Evolutionary conservation across 2,113 vertebrate genomes (phyloP).

Genomic region (Pseudonaja textilis): DNA sequence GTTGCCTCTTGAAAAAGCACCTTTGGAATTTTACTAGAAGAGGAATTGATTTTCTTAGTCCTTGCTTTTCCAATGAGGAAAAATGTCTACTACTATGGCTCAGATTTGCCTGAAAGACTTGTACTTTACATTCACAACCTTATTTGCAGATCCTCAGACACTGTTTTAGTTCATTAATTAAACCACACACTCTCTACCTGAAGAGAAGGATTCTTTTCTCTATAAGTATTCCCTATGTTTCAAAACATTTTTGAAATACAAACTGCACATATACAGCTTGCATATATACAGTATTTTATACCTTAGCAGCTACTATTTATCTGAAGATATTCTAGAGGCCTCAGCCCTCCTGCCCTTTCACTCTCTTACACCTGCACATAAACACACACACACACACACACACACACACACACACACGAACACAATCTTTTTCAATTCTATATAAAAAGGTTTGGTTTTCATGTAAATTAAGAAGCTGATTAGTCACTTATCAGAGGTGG

Average conservation of each 20-base stretch:
- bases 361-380: background rate
- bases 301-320: background rate
- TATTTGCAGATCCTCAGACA: background rate
- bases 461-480: background rate
- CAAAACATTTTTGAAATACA: background rate
- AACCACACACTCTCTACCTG: background rate
- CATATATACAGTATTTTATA: background rate
- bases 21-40: constrained; percentile 47
- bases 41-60: constrained; percentile 60
- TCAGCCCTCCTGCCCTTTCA: background rate
- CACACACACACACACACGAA: background rate
- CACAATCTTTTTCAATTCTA: background rate
- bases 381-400: background rate
- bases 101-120: background rate
- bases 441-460: background rate
- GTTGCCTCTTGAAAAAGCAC: too few relatives aligned
- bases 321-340: background rate
- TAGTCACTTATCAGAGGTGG: background rate
- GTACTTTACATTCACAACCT: background rate
- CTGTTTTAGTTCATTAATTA: background rate
- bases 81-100: background rate
- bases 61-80: background rate
- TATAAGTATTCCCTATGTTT: background rate
- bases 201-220: background rate
- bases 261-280: background rate